A percentile compares a stretch with the other conserved stretches of the same genome.
These are phyloP conservation scores for Mesaphorura yosii DNA, from an alignment of 1,140 invertebrate genomes.

Conservation along the genomic window DNA sequence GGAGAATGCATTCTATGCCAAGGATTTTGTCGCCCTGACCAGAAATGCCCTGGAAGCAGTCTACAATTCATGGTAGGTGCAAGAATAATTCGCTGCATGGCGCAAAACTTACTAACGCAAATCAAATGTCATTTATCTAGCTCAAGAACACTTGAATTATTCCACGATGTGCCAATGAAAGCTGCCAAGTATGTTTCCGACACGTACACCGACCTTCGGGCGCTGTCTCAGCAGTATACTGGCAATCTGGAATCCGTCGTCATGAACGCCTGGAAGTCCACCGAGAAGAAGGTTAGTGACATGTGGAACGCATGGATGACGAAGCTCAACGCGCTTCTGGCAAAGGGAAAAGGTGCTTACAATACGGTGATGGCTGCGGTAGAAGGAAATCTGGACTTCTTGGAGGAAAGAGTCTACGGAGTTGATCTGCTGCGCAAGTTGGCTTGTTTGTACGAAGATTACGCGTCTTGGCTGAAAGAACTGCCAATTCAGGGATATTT, in stretches of 20 bases:
- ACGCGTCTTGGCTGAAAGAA: constrained; percentile 33
- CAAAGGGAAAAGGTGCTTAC: constrained; percentile 14
- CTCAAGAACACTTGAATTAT: background rate
- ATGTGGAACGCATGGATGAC: constrained; percentile 20
- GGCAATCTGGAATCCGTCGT: constrained; percentile 30
- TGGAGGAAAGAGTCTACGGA: constrained; percentile 22
- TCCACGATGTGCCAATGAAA: background rate
- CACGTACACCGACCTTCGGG: background rate
- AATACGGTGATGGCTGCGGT: constrained; percentile 15
- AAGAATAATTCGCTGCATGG: no score
- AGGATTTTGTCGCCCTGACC: constrained; percentile 19
- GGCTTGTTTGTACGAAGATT: constrained; percentile 28
- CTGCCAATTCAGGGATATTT: constrained; percentile 33
- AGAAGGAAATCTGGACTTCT: constrained; percentile 20
- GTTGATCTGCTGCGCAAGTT: constrained; percentile 20
- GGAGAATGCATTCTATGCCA: constrained; percentile 32
- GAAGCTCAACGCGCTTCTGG: background rate
- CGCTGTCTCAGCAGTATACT: no score
- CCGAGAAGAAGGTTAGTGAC: constrained; percentile 23
- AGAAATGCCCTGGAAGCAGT: background rate
- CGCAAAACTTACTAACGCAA: no score
- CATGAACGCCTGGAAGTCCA: constrained; percentile 22
- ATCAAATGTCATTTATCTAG: background rate
- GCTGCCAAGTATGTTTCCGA: background rate
- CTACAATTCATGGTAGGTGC: constrained; percentile 1